These are phyloP conservation scores for Gymnosoma rotundatum DNA, from an alignment of 2,888 invertebrate genomes.

Conservation along the genomic window DNA sequence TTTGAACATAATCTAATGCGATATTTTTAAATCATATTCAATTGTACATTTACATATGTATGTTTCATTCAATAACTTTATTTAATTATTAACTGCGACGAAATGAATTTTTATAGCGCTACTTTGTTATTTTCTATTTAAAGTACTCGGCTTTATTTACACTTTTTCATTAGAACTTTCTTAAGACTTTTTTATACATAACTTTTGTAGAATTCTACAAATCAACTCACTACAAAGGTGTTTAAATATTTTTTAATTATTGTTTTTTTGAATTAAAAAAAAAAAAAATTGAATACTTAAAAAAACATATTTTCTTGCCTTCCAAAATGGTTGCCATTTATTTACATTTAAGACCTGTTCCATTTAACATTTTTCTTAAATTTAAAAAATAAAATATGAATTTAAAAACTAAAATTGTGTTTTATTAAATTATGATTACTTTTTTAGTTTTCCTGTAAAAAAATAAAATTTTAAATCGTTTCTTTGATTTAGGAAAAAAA, in stretches of 20 bases:
- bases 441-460: too few species aligned
- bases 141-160: slow-evolving; percentile 18
- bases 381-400: slow-evolving; percentile 63
- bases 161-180: background rate
- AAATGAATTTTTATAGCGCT: too few species aligned
- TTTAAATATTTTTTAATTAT: slow-evolving; percentile 18
- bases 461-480: too few species aligned
- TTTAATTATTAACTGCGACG: too few species aligned
- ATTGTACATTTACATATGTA: slow-evolving; percentile 19
- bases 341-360: slow-evolving; percentile 57
- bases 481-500: too few species aligned
- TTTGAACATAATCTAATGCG: slow-evolving; percentile 7
- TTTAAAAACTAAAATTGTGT: slow-evolving; percentile 52
- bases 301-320: slow-evolving; percentile 50
- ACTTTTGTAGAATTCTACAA: slow-evolving; percentile 7
- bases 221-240: background rate
- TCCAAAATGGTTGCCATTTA: slow-evolving; percentile 66
- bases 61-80: slow-evolving; percentile 1
- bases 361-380: slow-evolving; percentile 61
- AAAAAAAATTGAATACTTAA: slow-evolving; percentile 19
- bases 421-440: slow-evolving; percentile 36
- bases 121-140: slow-evolving; percentile 2
- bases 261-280: slow-evolving; percentile 33
- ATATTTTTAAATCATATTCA: slow-evolving; percentile 5
- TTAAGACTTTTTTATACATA: background rate